Conservation (phyloP, 2,888 invertebrate species). For the Tetanocera ferruginea region DNA sequence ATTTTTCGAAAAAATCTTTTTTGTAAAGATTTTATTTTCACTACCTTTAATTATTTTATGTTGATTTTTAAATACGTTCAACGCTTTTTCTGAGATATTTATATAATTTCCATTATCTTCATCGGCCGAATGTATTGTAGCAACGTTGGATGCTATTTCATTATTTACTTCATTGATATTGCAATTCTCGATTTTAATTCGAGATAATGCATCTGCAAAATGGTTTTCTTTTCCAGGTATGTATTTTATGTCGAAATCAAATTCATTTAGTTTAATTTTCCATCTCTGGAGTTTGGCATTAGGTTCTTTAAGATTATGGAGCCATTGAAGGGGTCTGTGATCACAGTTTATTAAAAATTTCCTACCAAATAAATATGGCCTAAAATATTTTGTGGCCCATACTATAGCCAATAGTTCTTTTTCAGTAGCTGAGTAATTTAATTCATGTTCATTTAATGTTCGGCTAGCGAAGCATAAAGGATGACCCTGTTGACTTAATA, state of each 20-base stretch:
- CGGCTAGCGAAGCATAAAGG: conserved; percentile 26
- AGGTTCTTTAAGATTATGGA: conserved; percentile 5
- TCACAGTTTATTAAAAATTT: conserved; percentile 28
- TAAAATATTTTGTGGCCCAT: conserved; percentile 12
- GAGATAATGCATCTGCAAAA: conserved; percentile 39
- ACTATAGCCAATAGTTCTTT: conserved; percentile 30
- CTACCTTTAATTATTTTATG: conserved; percentile 20
- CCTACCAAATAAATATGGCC: conserved; percentile 26
- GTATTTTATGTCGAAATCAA: not conserved
- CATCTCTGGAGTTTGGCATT: conserved; percentile 4
- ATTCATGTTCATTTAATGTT: conserved; percentile 26
- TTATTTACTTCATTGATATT: conserved; percentile 38
- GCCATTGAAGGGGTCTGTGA: conserved; percentile 7
- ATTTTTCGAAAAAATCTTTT: conserved; percentile 30
- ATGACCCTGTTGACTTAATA: too few relatives aligned
- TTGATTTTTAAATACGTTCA: conserved; percentile 36
- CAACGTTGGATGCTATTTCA: conserved; percentile 25
- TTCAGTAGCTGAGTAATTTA: not conserved
- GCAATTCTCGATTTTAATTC: conserved; percentile 37
- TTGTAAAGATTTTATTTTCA: not conserved
- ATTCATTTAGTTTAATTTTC: conserved; percentile 1
- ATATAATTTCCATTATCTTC: conserved; percentile 35
- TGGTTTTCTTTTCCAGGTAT: conserved; percentile 39
- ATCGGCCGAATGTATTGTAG: conserved; percentile 32
- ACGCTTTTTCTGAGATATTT: conserved; percentile 27